phyloP scores from a whole-genome alignment of 2,888 invertebrate genomes.

The Cheilosia impressa region DNA sequence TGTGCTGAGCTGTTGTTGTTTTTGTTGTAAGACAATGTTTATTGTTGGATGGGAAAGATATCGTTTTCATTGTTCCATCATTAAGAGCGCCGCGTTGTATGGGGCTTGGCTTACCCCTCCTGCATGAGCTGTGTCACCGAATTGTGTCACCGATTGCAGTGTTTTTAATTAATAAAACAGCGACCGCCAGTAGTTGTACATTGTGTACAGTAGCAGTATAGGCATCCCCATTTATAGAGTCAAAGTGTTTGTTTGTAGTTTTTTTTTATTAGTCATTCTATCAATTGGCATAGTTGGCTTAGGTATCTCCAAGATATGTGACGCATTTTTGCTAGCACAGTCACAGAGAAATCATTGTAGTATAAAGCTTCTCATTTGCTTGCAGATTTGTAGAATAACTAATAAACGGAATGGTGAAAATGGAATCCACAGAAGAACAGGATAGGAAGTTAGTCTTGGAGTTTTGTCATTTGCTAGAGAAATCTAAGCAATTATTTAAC shows the following conservation, averaged over 20 bases:
- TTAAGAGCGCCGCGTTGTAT: constrained; percentile 34
- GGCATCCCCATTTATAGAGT: constrained; percentile 39
- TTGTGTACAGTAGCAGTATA: background rate
- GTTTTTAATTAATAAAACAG: constrained; percentile 72
- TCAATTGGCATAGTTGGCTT: constrained; percentile 64
- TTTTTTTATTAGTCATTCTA: constrained; percentile 67
- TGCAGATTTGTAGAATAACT: constrained; percentile 80
- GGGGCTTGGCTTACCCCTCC: background rate
- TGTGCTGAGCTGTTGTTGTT: constrained; percentile 12
- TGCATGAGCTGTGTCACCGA: constrained; percentile 49
- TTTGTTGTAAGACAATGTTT: constrained; percentile 55
- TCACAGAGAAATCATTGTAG: constrained; percentile 7
- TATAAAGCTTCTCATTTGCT: constrained; percentile 27
- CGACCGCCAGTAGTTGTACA: constrained; percentile 32
- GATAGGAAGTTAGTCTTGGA: constrained; percentile 96
- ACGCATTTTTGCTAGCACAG: constrained; percentile 48
- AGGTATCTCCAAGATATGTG: constrained; percentile 59
- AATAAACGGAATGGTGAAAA: constrained; percentile 87
- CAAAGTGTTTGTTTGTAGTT: constrained; percentile 42
- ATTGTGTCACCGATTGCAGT: constrained; percentile 62
- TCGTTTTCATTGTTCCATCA: constrained; percentile 52
- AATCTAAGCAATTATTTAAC: constrained; percentile 98
- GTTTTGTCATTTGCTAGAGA: constrained; percentile 97
- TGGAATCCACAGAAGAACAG: constrained; percentile 93
- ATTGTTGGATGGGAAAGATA: constrained; percentile 62